Base-by-base conservation (phyloP, 2,888 invertebrate genomes). In the Andrena bucephala region DNA sequence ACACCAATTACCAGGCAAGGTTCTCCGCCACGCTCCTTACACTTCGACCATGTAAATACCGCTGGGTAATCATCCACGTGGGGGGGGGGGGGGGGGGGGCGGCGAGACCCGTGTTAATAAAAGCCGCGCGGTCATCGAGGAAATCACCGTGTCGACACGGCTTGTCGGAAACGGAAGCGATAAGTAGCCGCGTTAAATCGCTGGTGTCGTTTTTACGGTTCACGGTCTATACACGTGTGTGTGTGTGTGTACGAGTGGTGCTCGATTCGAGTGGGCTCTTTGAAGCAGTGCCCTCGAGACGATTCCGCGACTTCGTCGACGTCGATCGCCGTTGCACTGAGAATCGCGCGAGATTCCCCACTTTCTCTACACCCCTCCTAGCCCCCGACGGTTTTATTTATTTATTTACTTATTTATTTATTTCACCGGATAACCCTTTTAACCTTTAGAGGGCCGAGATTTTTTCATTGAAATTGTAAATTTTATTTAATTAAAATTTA, bases 221-320 rank as follows among this genome's bases (percentile, higher is more conserved):
- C 6, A n/a, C 59, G 42, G 71, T 33, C 50, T 4, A 0, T n/a
- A n/a, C 31, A 33, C 33, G 31, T 3, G 31, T 8, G 2, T 4
- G 2, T 4, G 13, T 10, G 24, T 77, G 76, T 67, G 69, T 52
- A 24, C n/a, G 57, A 80, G 8, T 29, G 71, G 69, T 69, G 16
- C 74, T 87, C 33, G 73, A 80, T 54, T 79, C 54, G 54, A 87
- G 77, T 73, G 76, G 27, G 42, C 36, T 24, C 85, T 65, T 69
- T 27, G 54, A 70, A 66, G 50, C 52, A 76, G 27, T 36, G 13
- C 42, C 67, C 65, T 73, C 52, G 59, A 68, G 50, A 50, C 50
- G 63, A 73, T 67, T 33, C 24, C 62, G 59, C 31, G 73, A 73
- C 48, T 77, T 78, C 75, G 76, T 69, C 63, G 63, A 31, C 27